These are phyloP conservation scores for Archocentrus centrarchus DNA, from an alignment of 2,113 vertebrate genomes.

Conservation along the genomic window DNA sequence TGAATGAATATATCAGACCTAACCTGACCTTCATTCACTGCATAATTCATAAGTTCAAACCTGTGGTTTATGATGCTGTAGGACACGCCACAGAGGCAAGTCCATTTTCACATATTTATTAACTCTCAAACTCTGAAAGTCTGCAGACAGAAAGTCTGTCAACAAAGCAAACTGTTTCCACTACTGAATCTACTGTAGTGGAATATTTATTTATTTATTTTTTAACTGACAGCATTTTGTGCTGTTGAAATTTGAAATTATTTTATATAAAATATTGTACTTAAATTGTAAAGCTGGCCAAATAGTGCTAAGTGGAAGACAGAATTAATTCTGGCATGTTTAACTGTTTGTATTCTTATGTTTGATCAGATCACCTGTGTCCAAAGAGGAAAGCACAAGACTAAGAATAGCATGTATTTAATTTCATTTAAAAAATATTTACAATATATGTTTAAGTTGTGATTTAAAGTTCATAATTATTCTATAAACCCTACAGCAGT, in stretches of 20 bases:
- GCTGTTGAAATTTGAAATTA: neutral
- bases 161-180: neutral
- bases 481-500: no score
- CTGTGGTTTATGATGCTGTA: neutral
- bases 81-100: neutral
- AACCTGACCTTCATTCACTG: neutral
- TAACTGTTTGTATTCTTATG: neutral
- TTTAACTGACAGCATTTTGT: neutral
- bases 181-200: neutral
- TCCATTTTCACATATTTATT: neutral
- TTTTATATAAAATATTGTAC: neutral
- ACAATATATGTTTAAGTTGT: no score
- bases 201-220: neutral
- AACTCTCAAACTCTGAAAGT: neutral
- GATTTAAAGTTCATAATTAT: no score
- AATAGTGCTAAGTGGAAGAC: neutral
- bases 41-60: neutral
- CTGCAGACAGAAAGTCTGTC: no score
- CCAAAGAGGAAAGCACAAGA: neutral
- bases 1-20: neutral
- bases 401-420: neutral
- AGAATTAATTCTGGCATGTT: neutral
- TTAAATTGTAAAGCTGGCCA: neutral
- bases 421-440: no score
- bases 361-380: neutral